Evolutionary conservation across 2,797 vertebrate species (phyloP).

Genomic region (Decapterus maruadsi): DNA sequence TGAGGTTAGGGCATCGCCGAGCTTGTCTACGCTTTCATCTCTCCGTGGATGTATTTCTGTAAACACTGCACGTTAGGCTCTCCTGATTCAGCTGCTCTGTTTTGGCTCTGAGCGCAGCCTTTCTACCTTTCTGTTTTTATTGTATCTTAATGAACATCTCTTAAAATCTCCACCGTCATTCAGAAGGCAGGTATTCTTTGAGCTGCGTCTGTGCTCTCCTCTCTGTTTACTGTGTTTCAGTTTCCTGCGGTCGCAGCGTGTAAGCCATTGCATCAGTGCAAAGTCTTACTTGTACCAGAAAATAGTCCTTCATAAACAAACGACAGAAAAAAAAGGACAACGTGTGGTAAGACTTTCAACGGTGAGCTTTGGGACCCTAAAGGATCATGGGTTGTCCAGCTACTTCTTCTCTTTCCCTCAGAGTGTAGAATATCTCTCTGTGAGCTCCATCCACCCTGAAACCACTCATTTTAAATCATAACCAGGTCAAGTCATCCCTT

Average conservation of each 20-base stretch:
- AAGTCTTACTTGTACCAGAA: not conserved
- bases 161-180: constrained; percentile 21
- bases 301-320: constrained; percentile 31
- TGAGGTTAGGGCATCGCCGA: constrained; percentile 46
- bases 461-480: constrained; percentile 67
- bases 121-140: not conserved
- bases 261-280: no score
- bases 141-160: constrained; percentile 35
- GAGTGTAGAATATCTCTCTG: constrained; percentile 67
- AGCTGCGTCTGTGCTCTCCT: constrained; percentile 4
- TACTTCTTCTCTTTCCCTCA: constrained; percentile 41
- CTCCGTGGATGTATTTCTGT: constrained; percentile 66
- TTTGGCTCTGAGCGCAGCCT: constrained; percentile 17
- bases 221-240: constrained; percentile 13
- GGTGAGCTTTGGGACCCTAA: constrained; percentile 3
- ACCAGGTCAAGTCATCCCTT: constrained; percentile 24
- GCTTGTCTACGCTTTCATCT: constrained; percentile 56
- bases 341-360: constrained; percentile 11
- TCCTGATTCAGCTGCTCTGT: constrained; percentile 21
- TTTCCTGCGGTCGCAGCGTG: constrained; percentile 1
- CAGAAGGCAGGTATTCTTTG: constrained; percentile 25
- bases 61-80: constrained; percentile 44
- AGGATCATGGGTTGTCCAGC: constrained; percentile 29
- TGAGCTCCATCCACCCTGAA: constrained; percentile 64
- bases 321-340: not conserved